A percentile compares a stretch with the other conserved stretches of the same genome.
These are phyloP conservation scores for Carlito syrichta DNA, from an alignment of 2,113 vertebrate species.

Conservation along the genomic window DNA sequence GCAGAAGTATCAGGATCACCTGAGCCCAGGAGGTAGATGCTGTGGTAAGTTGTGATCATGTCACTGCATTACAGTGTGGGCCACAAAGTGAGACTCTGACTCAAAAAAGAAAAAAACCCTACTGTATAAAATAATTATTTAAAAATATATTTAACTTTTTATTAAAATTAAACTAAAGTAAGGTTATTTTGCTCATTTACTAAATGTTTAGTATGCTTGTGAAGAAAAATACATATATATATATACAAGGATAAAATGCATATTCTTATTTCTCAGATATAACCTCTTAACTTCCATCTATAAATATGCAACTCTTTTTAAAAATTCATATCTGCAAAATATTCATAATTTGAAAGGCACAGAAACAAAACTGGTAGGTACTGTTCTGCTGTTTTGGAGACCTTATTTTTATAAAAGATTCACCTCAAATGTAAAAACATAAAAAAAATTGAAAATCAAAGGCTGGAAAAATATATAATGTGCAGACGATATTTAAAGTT, in stretches of 20 bases:
- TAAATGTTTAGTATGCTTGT: not conserved
- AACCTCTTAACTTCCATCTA: not conserved
- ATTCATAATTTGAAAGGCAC: not conserved
- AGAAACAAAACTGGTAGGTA: not conserved
- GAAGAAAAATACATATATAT: not conserved
- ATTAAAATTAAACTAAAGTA: not conserved
- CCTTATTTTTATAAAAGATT: not conserved
- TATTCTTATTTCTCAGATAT: not conserved
- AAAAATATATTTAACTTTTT: not conserved
- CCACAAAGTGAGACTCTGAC: no score
- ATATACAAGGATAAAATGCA: not conserved
- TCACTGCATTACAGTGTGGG: no score
- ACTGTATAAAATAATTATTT: not conserved
- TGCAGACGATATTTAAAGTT: not conserved
- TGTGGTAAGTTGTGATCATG: no score
- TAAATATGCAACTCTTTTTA: not conserved
- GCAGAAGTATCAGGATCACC: no score
- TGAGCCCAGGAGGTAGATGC: no score
- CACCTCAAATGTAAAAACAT: not conserved
- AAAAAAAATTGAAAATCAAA: not conserved
- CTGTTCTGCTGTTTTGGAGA: not conserved
- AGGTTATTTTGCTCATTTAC: not conserved
- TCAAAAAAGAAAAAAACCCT: no score
- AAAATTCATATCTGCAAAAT: not conserved
- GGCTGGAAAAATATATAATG: not conserved